Conservation (phyloP, 2,113 vertebrate species). For the Hiodon alosoides region DNA sequence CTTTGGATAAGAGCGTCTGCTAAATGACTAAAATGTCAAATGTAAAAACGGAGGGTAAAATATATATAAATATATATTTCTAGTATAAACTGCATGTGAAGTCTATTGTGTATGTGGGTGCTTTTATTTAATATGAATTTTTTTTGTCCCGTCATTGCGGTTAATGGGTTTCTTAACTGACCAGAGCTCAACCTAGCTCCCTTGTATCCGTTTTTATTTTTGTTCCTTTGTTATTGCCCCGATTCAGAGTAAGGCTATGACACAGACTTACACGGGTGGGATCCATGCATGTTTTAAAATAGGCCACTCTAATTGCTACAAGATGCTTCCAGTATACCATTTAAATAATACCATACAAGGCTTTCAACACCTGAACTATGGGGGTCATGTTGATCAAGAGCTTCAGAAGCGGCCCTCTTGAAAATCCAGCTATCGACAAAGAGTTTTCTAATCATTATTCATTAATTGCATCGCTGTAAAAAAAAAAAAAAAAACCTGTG, state of each 20-base stretch:
- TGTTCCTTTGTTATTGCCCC: background rate
- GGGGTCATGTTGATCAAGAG: constrained; percentile 9
- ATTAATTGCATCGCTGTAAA: constrained; percentile 18
- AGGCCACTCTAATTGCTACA: constrained; percentile 2
- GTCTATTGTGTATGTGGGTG: background rate
- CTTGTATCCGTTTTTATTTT: no score
- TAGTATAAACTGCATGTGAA: no score
- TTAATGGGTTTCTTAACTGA: background rate
- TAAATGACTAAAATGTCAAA: no score
- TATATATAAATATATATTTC: no score
- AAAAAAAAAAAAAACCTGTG: background rate
- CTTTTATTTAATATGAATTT: background rate
- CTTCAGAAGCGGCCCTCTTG: constrained; percentile 17
- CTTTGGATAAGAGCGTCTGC: no score
- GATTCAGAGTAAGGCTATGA: background rate
- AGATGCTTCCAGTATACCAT: constrained; percentile 14
- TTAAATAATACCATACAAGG: background rate
- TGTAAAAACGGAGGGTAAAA: no score
- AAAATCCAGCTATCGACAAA: constrained; percentile 17
- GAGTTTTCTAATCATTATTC: constrained; percentile 29
- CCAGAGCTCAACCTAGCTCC: background rate
- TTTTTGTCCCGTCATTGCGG: background rate
- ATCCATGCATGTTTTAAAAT: background rate
- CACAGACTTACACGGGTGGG: background rate
- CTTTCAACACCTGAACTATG: constrained; percentile 17